phyloP scores from a whole-genome alignment of 2,888 invertebrate species.

The Synergus gifuensis region DNA sequence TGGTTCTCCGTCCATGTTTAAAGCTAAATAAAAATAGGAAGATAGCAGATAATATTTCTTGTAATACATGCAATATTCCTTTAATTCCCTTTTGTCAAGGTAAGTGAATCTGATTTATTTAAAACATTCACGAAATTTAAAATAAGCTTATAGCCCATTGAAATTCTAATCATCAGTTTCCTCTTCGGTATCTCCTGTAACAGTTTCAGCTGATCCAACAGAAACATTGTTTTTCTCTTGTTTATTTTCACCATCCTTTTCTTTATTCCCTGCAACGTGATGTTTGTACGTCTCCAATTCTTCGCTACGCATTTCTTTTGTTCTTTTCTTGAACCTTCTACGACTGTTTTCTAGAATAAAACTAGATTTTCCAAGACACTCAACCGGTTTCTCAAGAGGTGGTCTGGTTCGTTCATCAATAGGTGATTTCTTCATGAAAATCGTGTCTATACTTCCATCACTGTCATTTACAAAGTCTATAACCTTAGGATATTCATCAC shows the following conservation, averaged over 20 bases:
- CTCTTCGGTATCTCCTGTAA: background rate
- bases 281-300: slow-evolving; percentile 62
- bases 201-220: slow-evolving; percentile 11
- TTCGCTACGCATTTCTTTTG: slow-evolving; percentile 59
- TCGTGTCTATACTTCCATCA: slow-evolving; percentile 14
- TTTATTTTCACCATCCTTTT: background rate
- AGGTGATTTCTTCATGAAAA: slow-evolving; percentile 48
- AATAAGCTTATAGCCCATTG: background rate
- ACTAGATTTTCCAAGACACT: slow-evolving; percentile 52
- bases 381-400: slow-evolving; percentile 52
- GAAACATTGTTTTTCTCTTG: slow-evolving; percentile 7
- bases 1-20: slow-evolving; percentile 27
- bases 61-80: background rate
- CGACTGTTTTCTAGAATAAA: slow-evolving; percentile 61
- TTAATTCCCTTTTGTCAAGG: background rate
- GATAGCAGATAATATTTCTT: slow-evolving; percentile 11
- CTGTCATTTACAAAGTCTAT: slow-evolving; percentile 62
- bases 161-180: background rate
- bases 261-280: slow-evolving; percentile 45
- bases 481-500: slow-evolving; percentile 64
- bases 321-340: slow-evolving; percentile 55
- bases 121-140: background rate
- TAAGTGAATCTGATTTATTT: slow-evolving; percentile 1
- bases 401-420: slow-evolving; percentile 37
- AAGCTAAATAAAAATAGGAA: slow-evolving; percentile 37